Evolutionary conservation across 1,140 invertebrate genomes (phyloP).

Genomic region (Cherax quadricarinatus): DNA sequence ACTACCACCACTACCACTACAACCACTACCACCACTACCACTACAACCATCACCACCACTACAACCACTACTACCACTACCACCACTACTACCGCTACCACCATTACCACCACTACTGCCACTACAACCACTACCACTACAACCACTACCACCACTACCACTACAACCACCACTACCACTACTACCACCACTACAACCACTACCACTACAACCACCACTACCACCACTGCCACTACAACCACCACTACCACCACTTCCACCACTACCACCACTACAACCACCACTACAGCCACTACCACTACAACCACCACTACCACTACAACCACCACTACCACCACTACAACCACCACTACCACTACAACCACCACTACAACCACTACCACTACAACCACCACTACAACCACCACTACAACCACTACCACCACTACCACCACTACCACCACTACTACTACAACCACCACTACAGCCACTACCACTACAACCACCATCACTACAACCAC

Average conservation of each 20-base stretch:
- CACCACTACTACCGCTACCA: too few relatives aligned
- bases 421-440: background rate
- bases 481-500: too few relatives aligned
- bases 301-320: too few relatives aligned
- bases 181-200: background rate
- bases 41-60: too few relatives aligned
- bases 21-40: too few relatives aligned
- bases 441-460: too few relatives aligned
- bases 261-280: background rate
- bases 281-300: too few relatives aligned
- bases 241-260: background rate
- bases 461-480: too few relatives aligned
- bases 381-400: background rate
- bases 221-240: background rate
- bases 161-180: background rate
- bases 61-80: too few relatives aligned
- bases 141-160: conserved; percentile 26
- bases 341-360: background rate
- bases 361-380: conserved; percentile 3
- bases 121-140: background rate
- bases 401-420: background rate
- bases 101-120: conserved; percentile 14
- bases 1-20: too few relatives aligned
- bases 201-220: background rate
- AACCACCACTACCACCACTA: background rate